Evolutionary conservation across 2,888 invertebrate species (phyloP).

Genomic region (Eubasilissa splendida): DNA sequence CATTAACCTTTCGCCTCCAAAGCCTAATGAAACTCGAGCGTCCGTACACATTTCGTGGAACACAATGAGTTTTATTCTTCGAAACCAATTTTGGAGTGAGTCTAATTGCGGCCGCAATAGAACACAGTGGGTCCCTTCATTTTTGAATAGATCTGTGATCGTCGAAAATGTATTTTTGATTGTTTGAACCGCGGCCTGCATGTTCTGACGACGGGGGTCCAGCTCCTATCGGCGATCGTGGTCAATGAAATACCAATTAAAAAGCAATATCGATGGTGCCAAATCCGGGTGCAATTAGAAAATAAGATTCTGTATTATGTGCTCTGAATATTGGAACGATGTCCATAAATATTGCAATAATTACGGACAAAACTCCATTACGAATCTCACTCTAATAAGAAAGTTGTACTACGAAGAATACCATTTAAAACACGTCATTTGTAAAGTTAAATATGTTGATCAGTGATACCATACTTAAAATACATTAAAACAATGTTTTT

Average conservation of each 20-base stretch:
- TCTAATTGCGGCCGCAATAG: background rate
- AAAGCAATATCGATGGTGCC: slow-evolving; percentile 40
- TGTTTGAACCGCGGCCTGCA: slow-evolving; percentile 1
- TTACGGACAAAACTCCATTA: too few species aligned
- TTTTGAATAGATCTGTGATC: slow-evolving; percentile 25
- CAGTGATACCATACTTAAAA: too few species aligned
- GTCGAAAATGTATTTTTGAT: slow-evolving; percentile 28
- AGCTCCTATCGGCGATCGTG: slow-evolving; percentile 40
- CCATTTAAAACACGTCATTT: too few species aligned
- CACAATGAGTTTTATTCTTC: slow-evolving; percentile 8
- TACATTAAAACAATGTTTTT: too few species aligned
- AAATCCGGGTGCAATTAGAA: slow-evolving; percentile 46
- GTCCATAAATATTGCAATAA: background rate
- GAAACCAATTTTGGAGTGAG: slow-evolving; percentile 5
- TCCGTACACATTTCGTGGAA: slow-evolving; percentile 2
- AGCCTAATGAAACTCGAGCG: background rate
- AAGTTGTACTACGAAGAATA: too few species aligned
- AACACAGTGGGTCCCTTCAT: slow-evolving; percentile 21
- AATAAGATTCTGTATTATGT: background rate
- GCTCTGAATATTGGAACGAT: background rate
- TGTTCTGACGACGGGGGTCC: slow-evolving; percentile 33
- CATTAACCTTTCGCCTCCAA: too few species aligned
- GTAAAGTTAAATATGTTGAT: too few species aligned
- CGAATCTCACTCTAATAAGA: too few species aligned
- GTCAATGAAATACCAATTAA: slow-evolving; percentile 54